Evolutionary conservation across 2,113 vertebrate species (phyloP), one percentile per base, ranked within the genome.

Genomic region (Hypocryptadius cinnamomeus): DNA sequence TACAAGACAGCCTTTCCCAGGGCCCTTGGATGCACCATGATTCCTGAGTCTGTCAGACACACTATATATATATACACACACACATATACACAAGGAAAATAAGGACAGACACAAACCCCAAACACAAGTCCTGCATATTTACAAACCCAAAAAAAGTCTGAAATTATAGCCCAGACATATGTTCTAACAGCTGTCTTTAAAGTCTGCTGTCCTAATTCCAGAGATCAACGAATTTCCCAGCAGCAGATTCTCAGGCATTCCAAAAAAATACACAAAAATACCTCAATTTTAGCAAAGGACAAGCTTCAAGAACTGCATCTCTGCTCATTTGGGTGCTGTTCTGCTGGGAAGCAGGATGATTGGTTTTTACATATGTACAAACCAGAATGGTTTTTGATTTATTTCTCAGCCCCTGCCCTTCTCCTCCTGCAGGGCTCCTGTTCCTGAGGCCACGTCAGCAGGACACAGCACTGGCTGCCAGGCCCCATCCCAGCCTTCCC

Each of bases 371-470:
- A 33, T 15, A 12, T 17, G n/a, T 63, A 68, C 81, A 90, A 92
- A 96, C 33, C 47, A 24, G 45, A 88, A 79, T 8, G 90, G 61
- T 50, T 33, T 60, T 59, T 45, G 24, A 91, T 83, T 88, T 82
- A 47, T 79, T 96, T 91, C 92, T 96, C n/a, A n/a, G n/a, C n/a
- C n/a, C 81, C 51, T 54, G 91, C 73, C 69, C 28, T 37, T 93
- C 94, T 86, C 69, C 63, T 31, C 23, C 56, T 9, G 3, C 37
- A 22, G n/a, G 45, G 69, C 54, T 79, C 23, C 89, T 54, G 37
- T 57, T 53, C 40, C 15, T 1, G 76, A 96, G 96, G 98, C 98
- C 98, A 98, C 98, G 84, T 98, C 97, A 98, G 98, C 98, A 97
- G 97, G 95, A 98, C 97, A 47, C 91, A 10, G 96, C 20, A 8